Evolutionary conservation across 2,888 invertebrate genomes (phyloP).

Genomic region (Drosophila dives): DNA sequence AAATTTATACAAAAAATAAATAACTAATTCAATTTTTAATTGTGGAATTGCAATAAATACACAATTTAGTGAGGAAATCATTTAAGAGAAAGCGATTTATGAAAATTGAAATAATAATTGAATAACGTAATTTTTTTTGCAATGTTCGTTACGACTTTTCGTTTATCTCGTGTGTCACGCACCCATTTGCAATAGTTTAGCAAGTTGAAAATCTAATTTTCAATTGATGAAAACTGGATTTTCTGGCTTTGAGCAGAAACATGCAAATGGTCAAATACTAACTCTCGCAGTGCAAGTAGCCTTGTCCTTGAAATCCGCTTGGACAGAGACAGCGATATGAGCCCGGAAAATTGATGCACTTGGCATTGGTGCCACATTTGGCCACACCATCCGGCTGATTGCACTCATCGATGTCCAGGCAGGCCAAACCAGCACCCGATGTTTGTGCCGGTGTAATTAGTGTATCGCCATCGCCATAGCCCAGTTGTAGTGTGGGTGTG

Average conservation of each 20-base stretch:
- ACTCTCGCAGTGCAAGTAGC: slow-evolving; percentile 91
- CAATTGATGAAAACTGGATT: slow-evolving; percentile 6
- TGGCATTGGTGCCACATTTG: slow-evolving; percentile 91
- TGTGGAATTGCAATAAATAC: not conserved
- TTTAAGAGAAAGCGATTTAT: not conserved
- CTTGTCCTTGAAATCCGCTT: slow-evolving; percentile 90
- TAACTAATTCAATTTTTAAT: not conserved
- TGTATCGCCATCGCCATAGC: slow-evolving; percentile 67
- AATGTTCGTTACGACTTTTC: not conserved
- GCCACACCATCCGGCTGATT: slow-evolving; percentile 88
- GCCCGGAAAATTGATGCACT: slow-evolving; percentile 93
- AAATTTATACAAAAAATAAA: not conserved
- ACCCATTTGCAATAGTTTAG: slow-evolving; percentile 1
- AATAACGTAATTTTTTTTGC: not conserved
- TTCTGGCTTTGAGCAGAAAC: slow-evolving; percentile 71
- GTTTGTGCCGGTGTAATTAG: slow-evolving; percentile 45
- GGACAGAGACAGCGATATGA: slow-evolving; percentile 92
- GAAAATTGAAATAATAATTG: not conserved
- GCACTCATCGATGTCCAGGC: slow-evolving; percentile 91
- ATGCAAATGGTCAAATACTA: slow-evolving; percentile 85
- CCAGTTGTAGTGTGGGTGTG: slow-evolving; percentile 58
- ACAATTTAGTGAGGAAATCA: not conserved
- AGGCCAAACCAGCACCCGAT: slow-evolving; percentile 86
- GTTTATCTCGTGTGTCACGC: not conserved
- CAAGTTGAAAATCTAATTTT: slow-evolving; percentile 3